phyloP scores from a whole-genome alignment of 2,888 invertebrate genomes.

The Aporophyla lueneburgensis region DNA sequence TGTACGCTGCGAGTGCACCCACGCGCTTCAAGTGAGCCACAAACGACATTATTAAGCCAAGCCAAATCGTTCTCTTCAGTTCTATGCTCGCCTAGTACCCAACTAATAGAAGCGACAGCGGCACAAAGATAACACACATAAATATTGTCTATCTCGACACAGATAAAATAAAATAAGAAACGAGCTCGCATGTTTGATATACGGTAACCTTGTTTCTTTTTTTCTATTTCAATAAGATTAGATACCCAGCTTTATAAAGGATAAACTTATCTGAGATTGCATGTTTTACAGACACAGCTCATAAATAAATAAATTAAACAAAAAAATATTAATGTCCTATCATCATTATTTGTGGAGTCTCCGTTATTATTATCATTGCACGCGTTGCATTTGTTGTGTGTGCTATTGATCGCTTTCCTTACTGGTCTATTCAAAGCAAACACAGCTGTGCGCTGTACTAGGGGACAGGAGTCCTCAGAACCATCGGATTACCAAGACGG shows the following conservation, averaged over 20 bases:
- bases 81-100: constrained; percentile 81
- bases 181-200: constrained; percentile 73
- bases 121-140: constrained; percentile 73
- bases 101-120: constrained; percentile 77
- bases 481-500: constrained; percentile 34
- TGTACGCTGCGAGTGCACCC: constrained; percentile 69
- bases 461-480: constrained; percentile 37
- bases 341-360: constrained; percentile 38
- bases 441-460: constrained; percentile 45
- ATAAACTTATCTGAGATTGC: constrained; percentile 75
- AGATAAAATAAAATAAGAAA: constrained; percentile 73
- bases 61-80: constrained; percentile 78
- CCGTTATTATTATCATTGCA: constrained; percentile 12
- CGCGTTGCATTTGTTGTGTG: constrained; percentile 7
- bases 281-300: constrained; percentile 71
- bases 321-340: constrained; percentile 9
- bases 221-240: constrained; percentile 79
- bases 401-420: constrained; percentile 29
- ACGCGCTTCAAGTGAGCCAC: constrained; percentile 74
- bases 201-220: constrained; percentile 72
- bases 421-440: constrained; percentile 36
- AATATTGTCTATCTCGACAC: constrained; percentile 69
- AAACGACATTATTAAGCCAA: constrained; percentile 81
- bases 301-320: constrained; percentile 66
- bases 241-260: constrained; percentile 73